Base-by-base conservation (phyloP, 1,140 invertebrate genomes). In the Heliothis virescens region DNA sequence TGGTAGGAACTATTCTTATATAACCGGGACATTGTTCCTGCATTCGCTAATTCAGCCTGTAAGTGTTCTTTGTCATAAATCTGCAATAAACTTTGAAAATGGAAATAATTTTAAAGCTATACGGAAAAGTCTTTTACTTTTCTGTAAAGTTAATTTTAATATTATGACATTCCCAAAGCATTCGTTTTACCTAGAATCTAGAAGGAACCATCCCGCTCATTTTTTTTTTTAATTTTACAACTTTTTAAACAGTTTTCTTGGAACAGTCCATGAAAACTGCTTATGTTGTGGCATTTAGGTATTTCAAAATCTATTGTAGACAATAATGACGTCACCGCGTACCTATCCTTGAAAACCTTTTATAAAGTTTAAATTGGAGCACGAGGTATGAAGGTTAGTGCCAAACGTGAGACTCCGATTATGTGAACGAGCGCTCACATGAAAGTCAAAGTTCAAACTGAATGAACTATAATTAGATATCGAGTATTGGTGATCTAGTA, bases 301-400 rank as follows among this genome's bases (percentile, higher is more conserved):
- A 0, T 55, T 16, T 55, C n/a, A 55, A 21, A 21, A 21, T 21
- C 55, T 57, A 62, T 53, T 53, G 55, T 26, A 3, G n/a, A 55
- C 21, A 21, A 57, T 21, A 57, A 57, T 57, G 18, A 21, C 18
- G 55, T 21, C 21, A 21, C 16, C 16, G 55, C 26, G 9, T 21
- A 15, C 52, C 52, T 53, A 41, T 62, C 60, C 59, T 60, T 29
- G 13, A 29, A 15, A 62, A 62, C 26, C 60, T 62, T 62, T 62
- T 69, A 69, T 69, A 67, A 48, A 62, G 18, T 62, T 34, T 50
- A 41, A 67, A 67, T 48, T 50, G 16, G 47, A 69, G 65, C 65
- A 69, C 47, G 18, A 50, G 21, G n/a, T 69, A 15, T 26, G 47
- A 69, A 69, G 65, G 65, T 52, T 50, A 18, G 18, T 21, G 16